Evolutionary conservation across 2,888 invertebrate genomes (phyloP), one percentile per base, ranked within the genome.

Genomic region (Chromoteleia sp.): DNA sequence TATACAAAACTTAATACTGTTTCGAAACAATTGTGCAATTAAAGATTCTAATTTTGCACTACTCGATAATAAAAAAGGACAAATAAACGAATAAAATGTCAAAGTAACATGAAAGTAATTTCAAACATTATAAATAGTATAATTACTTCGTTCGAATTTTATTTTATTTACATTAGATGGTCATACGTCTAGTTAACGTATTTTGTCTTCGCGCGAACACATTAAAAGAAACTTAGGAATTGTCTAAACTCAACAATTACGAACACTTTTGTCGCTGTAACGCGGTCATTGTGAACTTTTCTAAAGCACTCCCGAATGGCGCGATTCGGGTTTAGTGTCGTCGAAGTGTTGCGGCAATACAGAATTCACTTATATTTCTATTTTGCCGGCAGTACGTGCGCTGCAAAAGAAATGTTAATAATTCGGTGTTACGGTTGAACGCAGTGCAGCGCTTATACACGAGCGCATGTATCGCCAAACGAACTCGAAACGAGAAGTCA

Each of bases 371-470:
- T 82, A 70, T 56, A 68, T 79, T 70, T 79, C 65, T 59, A 77
- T 78, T 82, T 74, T 50, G 12, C 52, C 39, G 17, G 7, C 36
- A 50, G 52, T 71, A 74, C 70, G 78, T 70, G 74, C 70, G 17
- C 68, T 21, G 74, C 63, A 68, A 78, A 77, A 76, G 71, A 71
- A 76, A 78, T 82, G 65, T 54, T 71, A 52, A 76, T 76, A 76
- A 56, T 70, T 65, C 25, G 63, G 70, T n/a, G 63, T 70, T 68
- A 41, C 59, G 29, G 33, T 61, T 67, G 50, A 75, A 67, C 58
- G 58, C 67, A 33, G 25, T 43, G 41, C 54, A 41, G 15, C 52
- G 36, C 58, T 59, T 76, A 59, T 52, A 58, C 25, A 50, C 59
- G 50, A 15, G 50, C 19, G 36, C 30, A 3, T 58, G 48, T 36